Conservation (phyloP, 2,888 invertebrate genomes). For the Cheiracanthium punctorium region DNA sequence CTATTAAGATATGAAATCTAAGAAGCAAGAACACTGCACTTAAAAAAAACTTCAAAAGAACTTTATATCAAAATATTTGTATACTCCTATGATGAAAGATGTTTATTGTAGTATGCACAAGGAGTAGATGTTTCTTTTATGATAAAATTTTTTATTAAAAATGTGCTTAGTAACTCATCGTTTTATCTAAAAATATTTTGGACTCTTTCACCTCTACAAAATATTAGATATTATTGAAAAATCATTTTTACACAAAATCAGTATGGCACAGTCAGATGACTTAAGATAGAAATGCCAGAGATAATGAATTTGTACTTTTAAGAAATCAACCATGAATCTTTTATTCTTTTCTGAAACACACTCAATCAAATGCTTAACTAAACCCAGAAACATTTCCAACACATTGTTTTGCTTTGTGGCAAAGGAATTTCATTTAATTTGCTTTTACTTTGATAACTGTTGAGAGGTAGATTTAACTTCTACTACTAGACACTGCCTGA, state of each 20-base stretch:
- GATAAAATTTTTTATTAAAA: not conserved
- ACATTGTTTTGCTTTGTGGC: not conserved
- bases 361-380: not conserved
- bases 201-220: slow-evolving; percentile 58
- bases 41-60: not conserved
- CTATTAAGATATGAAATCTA: not conserved
- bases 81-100: not conserved
- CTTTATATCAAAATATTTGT: slow-evolving; percentile 17
- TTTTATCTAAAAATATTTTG: slow-evolving; percentile 60
- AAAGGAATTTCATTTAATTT: not conserved
- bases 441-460: slow-evolving; percentile 61
- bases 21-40: not conserved
- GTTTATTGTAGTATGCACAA: not conserved
- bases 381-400: not conserved
- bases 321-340: slow-evolving; percentile 45
- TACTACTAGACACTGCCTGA: slow-evolving; percentile 47
- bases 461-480: slow-evolving; percentile 52
- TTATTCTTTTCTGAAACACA: not conserved
- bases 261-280: slow-evolving; percentile 50
- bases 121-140: not conserved
- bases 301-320: slow-evolving; percentile 57
- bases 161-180: slow-evolving; percentile 9
- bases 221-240: slow-evolving; percentile 39
- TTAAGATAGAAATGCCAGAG: slow-evolving; percentile 41
- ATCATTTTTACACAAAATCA: slow-evolving; percentile 32